Evolutionary conservation across 2,797 vertebrate species (phyloP), one percentile per base, ranked within the genome.

Genomic region (Halcyon chelicuti): DNA sequence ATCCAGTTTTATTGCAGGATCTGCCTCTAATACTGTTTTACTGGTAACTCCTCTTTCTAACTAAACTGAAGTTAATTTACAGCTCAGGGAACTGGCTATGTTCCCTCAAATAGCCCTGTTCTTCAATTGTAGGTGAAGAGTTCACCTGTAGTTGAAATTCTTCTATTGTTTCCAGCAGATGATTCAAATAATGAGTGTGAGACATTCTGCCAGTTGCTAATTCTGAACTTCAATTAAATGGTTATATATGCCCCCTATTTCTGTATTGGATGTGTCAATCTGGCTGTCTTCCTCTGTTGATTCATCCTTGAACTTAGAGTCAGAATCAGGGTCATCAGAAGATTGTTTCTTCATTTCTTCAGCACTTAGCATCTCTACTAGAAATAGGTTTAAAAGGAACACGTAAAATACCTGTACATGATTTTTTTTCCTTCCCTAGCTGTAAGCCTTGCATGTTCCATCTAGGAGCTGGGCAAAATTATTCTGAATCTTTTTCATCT

Each of bases 81-180:
- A 81, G 66, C 46, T 94, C 23, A 31, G 49, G 23, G 49, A 90
- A 58, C 76, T 94, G 93, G 94, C 94, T 78, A 0, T 0, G 0
- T 84, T 95, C 76, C 90, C 82, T 91, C 0, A 17, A 47, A 76
- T 68, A 84, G 35, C 46, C 62, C 79, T 47, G 62, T 54, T 95
- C 49, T 80, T 88, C 85, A 93, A 51, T 66, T 83, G 52, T 15
- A 84, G 85, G 91, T 94, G 81, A 91, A 88, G 52, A 83, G 95
- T 94, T 97, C 88, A 95, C 73, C 66, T 88, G 37, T 54, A 95
- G 70, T 65, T 92, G 37, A 91, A 90, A 90, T 83, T 95, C 54
- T 83, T 72, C 70, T 67, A 88, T 95, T 96, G 95, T 96, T 97
- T 86, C 68, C 51, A 91, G 73, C 88, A 95, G 88, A 39, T 88